Conservation (phyloP, 2,797 vertebrate genomes). For the Danio choprae region DNA sequence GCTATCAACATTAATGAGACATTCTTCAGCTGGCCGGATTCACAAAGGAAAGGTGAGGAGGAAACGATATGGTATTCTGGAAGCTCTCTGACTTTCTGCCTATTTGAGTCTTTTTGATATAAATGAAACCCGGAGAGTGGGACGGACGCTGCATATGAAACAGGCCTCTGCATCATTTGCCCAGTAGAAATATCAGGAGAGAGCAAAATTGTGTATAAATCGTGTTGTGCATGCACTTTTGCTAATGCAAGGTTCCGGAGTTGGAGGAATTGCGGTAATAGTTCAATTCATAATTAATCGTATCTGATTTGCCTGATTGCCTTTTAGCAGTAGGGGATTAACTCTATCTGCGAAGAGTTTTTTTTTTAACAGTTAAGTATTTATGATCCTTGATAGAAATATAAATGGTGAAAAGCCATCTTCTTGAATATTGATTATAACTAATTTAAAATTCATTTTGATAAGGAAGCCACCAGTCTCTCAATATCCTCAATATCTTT, state of each 20-base stretch:
- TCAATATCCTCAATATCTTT: slow-evolving; percentile 62
- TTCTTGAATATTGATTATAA: slow-evolving; percentile 95
- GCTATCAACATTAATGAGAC: slow-evolving; percentile 73
- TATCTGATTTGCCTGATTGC: slow-evolving; percentile 95
- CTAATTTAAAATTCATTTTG: slow-evolving; percentile 94
- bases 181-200: slow-evolving; percentile 66
- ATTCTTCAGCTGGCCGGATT: slow-evolving; percentile 62
- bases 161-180: slow-evolving; percentile 64
- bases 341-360: slow-evolving; percentile 80
- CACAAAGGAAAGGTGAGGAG: slow-evolving; percentile 70
- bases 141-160: slow-evolving; percentile 73
- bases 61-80: slow-evolving; percentile 70
- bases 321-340: slow-evolving; percentile 79
- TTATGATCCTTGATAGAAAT: slow-evolving; percentile 92
- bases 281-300: slow-evolving; percentile 91
- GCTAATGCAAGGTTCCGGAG: slow-evolving; percentile 71
- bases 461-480: slow-evolving; percentile 68
- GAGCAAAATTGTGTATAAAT: slow-evolving; percentile 67
- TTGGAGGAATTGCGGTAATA: slow-evolving; percentile 66
- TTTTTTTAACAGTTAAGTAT: slow-evolving; percentile 87
- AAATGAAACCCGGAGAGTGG: slow-evolving; percentile 73
- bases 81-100: slow-evolving; percentile 74
- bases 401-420: slow-evolving; percentile 82
- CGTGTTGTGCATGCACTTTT: slow-evolving; percentile 72
- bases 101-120: slow-evolving; percentile 77